Evolutionary conservation across 2,113 vertebrate species (phyloP).

Genomic region (Erythrocercus mccallii): DNA sequence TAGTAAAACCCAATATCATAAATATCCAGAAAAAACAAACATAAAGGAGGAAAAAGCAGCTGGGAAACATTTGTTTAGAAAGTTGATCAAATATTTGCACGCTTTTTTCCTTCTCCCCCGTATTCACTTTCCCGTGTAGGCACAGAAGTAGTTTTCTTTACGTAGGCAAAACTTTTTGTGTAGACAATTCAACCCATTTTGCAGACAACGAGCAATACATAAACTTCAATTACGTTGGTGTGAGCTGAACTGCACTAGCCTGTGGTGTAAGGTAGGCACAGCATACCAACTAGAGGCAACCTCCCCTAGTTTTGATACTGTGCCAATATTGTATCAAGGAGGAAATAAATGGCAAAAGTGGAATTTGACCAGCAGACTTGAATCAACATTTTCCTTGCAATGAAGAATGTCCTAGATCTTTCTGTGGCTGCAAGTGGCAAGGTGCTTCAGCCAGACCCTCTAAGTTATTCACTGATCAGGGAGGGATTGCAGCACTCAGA

Average conservation of each 20-base stretch:
- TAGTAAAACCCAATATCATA: neutral
- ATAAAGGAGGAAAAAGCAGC: neutral
- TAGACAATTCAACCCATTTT: neutral
- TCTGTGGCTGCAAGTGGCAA: neutral
- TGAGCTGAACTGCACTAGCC: neutral
- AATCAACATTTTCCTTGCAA: neutral
- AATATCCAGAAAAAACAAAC: neutral
- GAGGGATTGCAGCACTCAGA: neutral
- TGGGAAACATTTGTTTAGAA: neutral
- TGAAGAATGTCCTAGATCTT: neutral
- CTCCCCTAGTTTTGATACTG: neutral
- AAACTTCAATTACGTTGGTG: neutral
- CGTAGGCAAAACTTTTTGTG: neutral
- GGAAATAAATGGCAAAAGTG: neutral
- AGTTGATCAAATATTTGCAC: neutral
- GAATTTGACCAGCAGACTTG: neutral
- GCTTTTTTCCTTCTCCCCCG: neutral
- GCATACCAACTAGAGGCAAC: neutral
- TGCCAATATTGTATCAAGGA: neutral
- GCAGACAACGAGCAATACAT: neutral
- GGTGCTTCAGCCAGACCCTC: neutral
- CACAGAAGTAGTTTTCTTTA: neutral
- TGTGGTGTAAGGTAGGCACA: neutral
- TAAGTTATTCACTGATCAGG: neutral
- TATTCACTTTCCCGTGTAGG: neutral